These are phyloP conservation scores for Sternotherus odoratus DNA, from an alignment of 2,797 vertebrate species.

Conservation along the genomic window DNA sequence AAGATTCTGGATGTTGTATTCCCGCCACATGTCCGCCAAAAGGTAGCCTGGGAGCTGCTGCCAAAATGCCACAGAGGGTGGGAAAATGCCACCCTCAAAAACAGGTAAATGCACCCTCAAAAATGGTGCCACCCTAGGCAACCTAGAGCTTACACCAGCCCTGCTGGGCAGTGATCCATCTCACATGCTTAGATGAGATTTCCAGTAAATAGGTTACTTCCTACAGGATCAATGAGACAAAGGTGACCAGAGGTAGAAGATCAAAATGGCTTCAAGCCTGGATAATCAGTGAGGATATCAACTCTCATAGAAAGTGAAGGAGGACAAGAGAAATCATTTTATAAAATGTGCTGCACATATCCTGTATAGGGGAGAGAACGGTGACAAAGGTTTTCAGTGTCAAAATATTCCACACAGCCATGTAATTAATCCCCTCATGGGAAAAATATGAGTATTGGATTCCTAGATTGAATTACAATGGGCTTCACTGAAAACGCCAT, in stretches of 20 bases:
- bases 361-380: neutral
- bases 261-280: slow-evolving; percentile 5
- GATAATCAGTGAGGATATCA: neutral
- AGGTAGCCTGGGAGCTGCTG: too few species aligned
- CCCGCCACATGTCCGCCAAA: too few species aligned
- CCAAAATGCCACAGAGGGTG: too few species aligned
- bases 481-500: neutral
- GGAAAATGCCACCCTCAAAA: too few species aligned
- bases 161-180: neutral
- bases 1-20: too few species aligned
- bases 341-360: neutral
- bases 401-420: neutral
- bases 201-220: neutral
- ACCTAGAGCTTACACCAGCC: too few species aligned
- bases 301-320: slow-evolving; percentile 21
- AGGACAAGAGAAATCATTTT: neutral
- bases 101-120: too few species aligned
- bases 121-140: too few species aligned
- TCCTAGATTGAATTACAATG: neutral
- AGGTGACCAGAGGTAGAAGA: neutral
- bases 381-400: neutral
- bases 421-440: neutral
- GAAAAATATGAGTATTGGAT: neutral
- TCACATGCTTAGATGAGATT: neutral
- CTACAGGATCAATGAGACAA: neutral